phyloP scores from a whole-genome alignment of 1,140 invertebrate species.

The Drosophila ficusphila region DNA sequence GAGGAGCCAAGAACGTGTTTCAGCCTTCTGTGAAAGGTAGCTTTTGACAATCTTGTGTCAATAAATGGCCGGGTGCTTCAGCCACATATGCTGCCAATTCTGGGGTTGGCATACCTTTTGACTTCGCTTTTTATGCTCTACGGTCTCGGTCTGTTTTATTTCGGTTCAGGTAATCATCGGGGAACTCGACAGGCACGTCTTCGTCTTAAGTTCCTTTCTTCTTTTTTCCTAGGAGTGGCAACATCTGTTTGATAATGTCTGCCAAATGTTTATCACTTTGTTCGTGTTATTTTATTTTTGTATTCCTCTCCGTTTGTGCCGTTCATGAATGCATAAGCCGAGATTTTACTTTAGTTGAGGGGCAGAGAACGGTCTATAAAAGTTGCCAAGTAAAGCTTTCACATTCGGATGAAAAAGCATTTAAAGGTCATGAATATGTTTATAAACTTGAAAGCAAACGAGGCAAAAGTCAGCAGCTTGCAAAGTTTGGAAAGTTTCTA shows the following conservation, averaged over 20 bases:
- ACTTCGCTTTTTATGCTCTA: constrained; percentile 34
- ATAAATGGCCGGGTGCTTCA: constrained; percentile 51
- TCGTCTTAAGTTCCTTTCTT: constrained; percentile 22
- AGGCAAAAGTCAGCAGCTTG: not conserved
- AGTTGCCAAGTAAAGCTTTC: constrained; percentile 3
- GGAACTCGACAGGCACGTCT: constrained; percentile 49
- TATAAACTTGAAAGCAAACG: not conserved
- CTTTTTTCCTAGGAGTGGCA: constrained; percentile 13
- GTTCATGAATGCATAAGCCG: constrained; percentile 37
- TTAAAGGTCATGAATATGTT: constrained; percentile 6
- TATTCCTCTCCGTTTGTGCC: constrained; percentile 15
- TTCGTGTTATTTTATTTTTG: constrained; percentile 30
- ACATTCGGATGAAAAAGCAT: not conserved
- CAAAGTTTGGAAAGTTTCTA: not conserved
- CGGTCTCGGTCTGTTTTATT: constrained; percentile 36
- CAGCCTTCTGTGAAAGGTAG: constrained; percentile 21
- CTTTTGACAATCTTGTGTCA: constrained; percentile 62
- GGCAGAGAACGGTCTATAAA: constrained; percentile 17
- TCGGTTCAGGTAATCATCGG: constrained; percentile 40
- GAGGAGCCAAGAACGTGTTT: constrained; percentile 13
- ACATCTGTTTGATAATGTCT: constrained; percentile 53
- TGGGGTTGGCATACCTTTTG: constrained; percentile 38
- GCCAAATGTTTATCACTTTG: constrained; percentile 50
- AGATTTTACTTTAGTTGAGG: constrained; percentile 20
- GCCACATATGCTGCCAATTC: constrained; percentile 72